phyloP scores from a whole-genome alignment of 1,140 invertebrate genomes.

The Nasonia longicornis region DNA sequence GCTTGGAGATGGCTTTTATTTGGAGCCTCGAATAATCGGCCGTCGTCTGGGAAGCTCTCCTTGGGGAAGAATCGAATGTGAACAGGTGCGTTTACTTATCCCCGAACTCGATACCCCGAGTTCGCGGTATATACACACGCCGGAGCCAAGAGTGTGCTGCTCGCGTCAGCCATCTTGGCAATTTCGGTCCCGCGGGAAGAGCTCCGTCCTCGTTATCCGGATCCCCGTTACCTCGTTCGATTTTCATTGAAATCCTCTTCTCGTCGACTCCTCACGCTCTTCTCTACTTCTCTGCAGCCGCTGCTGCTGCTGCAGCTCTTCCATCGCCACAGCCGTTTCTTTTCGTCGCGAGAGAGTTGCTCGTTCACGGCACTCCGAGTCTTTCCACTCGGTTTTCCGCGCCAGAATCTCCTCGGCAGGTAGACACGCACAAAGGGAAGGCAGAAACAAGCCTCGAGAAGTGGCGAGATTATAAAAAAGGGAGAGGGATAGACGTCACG shows the following conservation, averaged over 20 bases:
- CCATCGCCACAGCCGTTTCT: conserved; percentile 27
- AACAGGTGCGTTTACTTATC: conserved; percentile 27
- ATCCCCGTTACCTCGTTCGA: conserved; percentile 38
- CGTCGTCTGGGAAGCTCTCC: conserved; percentile 2
- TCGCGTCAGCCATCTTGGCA: conserved; percentile 26
- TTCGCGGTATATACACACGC: conserved; percentile 12
- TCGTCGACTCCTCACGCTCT: conserved; percentile 18
- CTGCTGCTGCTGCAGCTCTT: conserved; percentile 1
- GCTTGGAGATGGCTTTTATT: conserved; percentile 33
- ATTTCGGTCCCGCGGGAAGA: conserved; percentile 42
- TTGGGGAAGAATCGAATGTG: conserved; percentile 33
- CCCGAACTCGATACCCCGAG: conserved; percentile 19
- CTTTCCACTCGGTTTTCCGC: conserved; percentile 31
- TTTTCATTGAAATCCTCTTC: conserved; percentile 34
- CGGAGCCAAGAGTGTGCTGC: background rate
- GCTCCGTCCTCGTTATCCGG: conserved; percentile 43
- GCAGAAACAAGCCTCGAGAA: conserved; percentile 29
- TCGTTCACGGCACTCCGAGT: background rate
- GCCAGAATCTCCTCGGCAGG: conserved; percentile 3
- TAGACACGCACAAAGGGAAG: background rate
- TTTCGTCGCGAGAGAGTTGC: conserved; percentile 15
- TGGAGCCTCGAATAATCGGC: conserved; percentile 36
- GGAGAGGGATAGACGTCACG: background rate
- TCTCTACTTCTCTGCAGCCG: background rate
- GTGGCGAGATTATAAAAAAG: conserved; percentile 28